phyloP scores from a whole-genome alignment of 2,113 vertebrate species.

The Melanerpes aurifrons region DNA sequence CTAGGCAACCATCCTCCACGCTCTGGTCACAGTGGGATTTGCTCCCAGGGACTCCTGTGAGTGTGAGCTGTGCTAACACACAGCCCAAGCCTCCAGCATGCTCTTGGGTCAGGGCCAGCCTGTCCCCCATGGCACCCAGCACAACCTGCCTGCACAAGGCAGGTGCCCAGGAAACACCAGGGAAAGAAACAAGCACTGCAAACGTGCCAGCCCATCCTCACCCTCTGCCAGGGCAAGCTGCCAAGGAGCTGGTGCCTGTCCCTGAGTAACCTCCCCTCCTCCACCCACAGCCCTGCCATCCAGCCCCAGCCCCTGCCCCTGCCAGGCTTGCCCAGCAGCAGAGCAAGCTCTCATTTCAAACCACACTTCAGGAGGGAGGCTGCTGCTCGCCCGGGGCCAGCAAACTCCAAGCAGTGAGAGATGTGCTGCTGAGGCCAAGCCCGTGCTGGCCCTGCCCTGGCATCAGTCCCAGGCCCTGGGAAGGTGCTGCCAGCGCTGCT shows the following conservation, averaged over 20 bases:
- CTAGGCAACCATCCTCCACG: background rate
- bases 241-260: background rate
- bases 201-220: background rate
- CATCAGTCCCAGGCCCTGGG: background rate
- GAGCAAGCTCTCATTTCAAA: background rate
- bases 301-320: rapidly evolving
- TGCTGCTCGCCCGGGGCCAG: background rate
- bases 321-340: background rate
- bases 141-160: background rate
- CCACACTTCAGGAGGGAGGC: background rate
- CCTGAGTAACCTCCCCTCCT: background rate
- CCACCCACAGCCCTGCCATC: background rate
- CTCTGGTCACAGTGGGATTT: background rate
- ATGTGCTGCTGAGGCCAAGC: background rate
- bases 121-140: background rate
- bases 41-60: background rate
- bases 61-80: rapidly evolving
- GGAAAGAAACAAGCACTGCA: background rate
- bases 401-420: background rate
- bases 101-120: background rate
- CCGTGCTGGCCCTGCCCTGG: background rate
- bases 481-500: background rate
- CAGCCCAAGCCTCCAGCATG: rapidly evolving
- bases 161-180: background rate
- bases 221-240: background rate